These are phyloP conservation scores for Rhadinocentrus ornatus DNA, from an alignment of 2,797 vertebrate genomes.

Conservation along the genomic window DNA sequence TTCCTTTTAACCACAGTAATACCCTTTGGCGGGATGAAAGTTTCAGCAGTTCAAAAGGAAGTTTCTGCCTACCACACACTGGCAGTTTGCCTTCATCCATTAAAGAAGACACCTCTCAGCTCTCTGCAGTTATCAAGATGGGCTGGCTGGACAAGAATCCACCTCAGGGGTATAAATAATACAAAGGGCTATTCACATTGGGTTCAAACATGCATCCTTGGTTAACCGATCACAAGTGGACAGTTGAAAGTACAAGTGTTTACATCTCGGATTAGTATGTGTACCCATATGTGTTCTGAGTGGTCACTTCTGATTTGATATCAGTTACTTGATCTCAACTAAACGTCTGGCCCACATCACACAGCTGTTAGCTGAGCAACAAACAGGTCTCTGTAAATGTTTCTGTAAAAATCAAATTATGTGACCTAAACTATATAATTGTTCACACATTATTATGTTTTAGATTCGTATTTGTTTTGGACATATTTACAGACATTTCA, in stretches of 20 bases:
- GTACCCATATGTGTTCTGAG: not conserved
- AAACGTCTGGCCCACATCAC: too few species aligned
- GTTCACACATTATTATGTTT: too few species aligned
- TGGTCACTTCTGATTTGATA: too few species aligned
- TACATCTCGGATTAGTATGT: not conserved
- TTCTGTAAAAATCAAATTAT: not conserved
- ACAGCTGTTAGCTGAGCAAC: too few species aligned
- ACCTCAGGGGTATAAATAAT: constrained; percentile 88
- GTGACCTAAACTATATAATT: too few species aligned
- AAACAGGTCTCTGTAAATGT: not conserved
- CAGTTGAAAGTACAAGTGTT: not conserved
- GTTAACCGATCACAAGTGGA: not conserved
- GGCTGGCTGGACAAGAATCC: constrained; percentile 97
- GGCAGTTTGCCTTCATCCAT: constrained; percentile 47
- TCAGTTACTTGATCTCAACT: too few species aligned
- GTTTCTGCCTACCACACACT: constrained; percentile 63
- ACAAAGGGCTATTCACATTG: not conserved
- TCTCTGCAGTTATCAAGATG: constrained; percentile 82
- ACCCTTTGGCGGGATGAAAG: constrained; percentile 64
- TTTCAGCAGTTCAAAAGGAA: constrained; percentile 57
- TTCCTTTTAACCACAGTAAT: constrained; percentile 25
- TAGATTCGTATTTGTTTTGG: too few species aligned
- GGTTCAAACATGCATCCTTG: not conserved
- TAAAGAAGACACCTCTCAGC: constrained; percentile 62
- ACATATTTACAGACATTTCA: too few species aligned